Evolutionary conservation across 2,797 vertebrate species (phyloP).

Genomic region (Pangasius mekongensis): DNA sequence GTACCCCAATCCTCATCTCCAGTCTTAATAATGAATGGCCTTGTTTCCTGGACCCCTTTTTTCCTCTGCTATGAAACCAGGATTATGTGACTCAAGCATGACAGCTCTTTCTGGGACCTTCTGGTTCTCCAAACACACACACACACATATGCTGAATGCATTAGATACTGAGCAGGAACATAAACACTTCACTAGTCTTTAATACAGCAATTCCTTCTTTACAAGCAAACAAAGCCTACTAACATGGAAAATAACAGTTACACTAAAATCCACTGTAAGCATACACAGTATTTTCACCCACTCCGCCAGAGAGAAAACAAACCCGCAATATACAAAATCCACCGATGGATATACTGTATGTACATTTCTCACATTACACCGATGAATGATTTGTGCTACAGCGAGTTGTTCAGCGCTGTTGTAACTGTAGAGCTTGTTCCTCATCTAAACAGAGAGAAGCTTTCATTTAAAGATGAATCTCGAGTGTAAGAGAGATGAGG

Average conservation of each 20-base stretch:
- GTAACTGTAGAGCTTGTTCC: background rate
- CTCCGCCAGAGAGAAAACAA: background rate
- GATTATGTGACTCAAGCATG: slow-evolving; percentile 24
- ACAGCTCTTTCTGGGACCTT: background rate
- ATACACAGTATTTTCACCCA: background rate
- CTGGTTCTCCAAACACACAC: slow-evolving; percentile 41
- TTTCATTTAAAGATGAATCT: background rate
- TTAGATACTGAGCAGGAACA: slow-evolving; percentile 12
- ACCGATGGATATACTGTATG: background rate
- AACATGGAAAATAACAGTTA: background rate
- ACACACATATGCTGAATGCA: slow-evolving; percentile 16
- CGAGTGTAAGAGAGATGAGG: background rate
- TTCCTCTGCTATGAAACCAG: background rate
- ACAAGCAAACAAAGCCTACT: background rate
- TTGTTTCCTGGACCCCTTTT: background rate
- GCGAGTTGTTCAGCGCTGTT: background rate
- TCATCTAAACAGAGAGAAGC: background rate
- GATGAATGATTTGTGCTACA: slow-evolving; percentile 1
- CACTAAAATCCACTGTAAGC: background rate
- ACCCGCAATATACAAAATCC: background rate
- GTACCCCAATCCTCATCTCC: slow-evolving; percentile 20
- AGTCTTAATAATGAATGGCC: slow-evolving; percentile 24
- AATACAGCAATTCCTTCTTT: slow-evolving; percentile 1
- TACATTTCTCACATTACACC: slow-evolving; percentile 29
- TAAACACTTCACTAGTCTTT: slow-evolving; percentile 28